Base-by-base conservation (phyloP, 2,113 vertebrate species). In the Cottus gobio region DNA sequence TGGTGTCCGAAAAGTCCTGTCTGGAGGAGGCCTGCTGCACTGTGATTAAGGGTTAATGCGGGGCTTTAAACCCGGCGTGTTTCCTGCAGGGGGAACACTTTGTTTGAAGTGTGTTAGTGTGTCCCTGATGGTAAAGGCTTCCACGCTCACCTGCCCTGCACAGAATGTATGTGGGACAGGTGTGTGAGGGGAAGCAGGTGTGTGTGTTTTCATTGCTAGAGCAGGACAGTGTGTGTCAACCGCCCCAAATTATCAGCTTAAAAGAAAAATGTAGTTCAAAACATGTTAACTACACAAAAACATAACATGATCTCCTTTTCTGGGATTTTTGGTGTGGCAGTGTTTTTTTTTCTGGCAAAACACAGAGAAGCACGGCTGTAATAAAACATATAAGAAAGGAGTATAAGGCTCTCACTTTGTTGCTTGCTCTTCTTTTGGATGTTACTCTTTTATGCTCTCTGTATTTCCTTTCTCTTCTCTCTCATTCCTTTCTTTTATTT, bases 161-260 rank as follows among this genome's bases (percentile, higher is more conserved):
- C 62, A 57, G 22, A 60, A 34, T 77, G 71, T 39, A 91, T 91
- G 87, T 75, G 91, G 90, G 91, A 91, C 90, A 92, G 90, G 89
- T 88, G 91, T 88, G 81, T 56, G 60, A 63, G 70, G 50, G 42
- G 52, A 75, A 37, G 39, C 73, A 79, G 80, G 58, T 79, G 75
- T 65, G 56, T 30, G 74, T 71, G 63, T 84, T 85, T 77, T 79
- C 52, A 48, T 68, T 39, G 24, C 7, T 12, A 62, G 13, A 61
- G 64, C 0, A 15, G n/a, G 56, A 61, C 26, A n/a, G 20, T 30
- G 52, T 50, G 10, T 67, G 70, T 80, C 71, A 85, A 42, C 63
- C 65, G 54, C 28, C 18, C 50, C n/a, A 31, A 48, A 58, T 71
- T 58, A 52, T 52, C 5, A 5, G 31, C 52, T 71, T 8, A 37